Conservation (phyloP, 2,888 invertebrate genomes). For the Hydraecia micacea region DNA sequence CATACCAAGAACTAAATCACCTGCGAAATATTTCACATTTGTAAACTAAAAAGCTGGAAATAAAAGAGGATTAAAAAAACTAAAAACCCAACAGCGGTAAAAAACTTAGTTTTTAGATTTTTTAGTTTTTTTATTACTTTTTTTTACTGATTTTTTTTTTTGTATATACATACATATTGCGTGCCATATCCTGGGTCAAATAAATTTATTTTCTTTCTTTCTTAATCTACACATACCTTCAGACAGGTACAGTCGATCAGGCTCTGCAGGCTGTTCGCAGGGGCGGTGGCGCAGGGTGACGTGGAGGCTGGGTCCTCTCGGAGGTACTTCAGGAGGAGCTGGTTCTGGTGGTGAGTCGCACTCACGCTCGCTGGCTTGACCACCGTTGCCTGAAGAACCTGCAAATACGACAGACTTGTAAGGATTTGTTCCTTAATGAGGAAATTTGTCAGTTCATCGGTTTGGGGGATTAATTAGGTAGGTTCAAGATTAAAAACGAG, state of each 20-base stretch:
- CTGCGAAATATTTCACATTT: no score
- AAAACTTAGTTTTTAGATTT: no score
- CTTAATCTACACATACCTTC: conserved; percentile 79
- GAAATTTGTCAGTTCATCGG: neutral
- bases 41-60: no score
- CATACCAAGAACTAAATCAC: no score
- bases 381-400: conserved; percentile 69
- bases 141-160: no score
- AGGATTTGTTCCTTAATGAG: neutral
- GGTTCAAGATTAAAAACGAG: neutral
- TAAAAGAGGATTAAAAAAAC: no score
- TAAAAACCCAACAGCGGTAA: no score
- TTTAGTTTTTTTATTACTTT: no score
- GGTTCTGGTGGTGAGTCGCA: conserved; percentile 96
- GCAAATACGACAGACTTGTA: conserved; percentile 1
- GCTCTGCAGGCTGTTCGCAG: conserved; percentile 88
- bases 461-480: neutral
- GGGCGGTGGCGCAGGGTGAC: conserved; percentile 89
- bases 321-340: conserved; percentile 96
- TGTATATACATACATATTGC: neutral
- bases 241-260: conserved; percentile 85
- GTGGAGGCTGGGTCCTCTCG: conserved; percentile 95
- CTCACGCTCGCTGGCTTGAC: conserved; percentile 88
- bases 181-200: neutral
- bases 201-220: neutral